Evolutionary conservation across 2,888 invertebrate genomes (phyloP).

Genomic region (Trachelus iudaicus): DNA sequence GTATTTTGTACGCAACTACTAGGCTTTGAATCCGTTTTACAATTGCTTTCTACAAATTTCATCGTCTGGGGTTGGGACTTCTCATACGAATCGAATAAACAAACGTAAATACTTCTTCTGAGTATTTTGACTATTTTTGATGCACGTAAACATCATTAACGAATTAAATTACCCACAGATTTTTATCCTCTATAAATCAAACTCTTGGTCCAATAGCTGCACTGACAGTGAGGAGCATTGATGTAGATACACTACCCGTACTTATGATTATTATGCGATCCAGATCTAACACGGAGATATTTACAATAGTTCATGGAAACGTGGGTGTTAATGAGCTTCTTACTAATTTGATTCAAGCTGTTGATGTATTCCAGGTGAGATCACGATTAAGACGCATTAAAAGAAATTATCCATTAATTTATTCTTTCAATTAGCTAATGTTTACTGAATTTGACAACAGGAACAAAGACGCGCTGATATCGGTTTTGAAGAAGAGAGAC

Average conservation of each 20-base stretch:
- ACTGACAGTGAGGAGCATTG: slow-evolving; percentile 85
- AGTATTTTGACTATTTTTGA: background rate
- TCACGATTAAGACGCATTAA: background rate
- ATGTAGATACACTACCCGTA: slow-evolving; percentile 88
- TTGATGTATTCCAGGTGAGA: slow-evolving; percentile 78
- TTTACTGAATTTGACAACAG: slow-evolving; percentile 37
- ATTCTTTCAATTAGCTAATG: background rate
- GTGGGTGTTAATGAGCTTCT: slow-evolving; percentile 90
- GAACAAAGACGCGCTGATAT: slow-evolving; percentile 78
- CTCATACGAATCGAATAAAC: slow-evolving; percentile 87
- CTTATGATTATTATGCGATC: slow-evolving; percentile 90
- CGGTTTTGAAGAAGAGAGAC: slow-evolving; percentile 90
- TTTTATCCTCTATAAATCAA: slow-evolving; percentile 79
- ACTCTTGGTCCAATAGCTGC: slow-evolving; percentile 86
- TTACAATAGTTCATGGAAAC: slow-evolving; percentile 90
- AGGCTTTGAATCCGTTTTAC: slow-evolving; percentile 90
- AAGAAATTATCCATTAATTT: background rate
- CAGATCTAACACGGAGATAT: slow-evolving; percentile 89
- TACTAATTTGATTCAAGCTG: slow-evolving; percentile 86
- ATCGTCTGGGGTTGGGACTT: slow-evolving; percentile 98
- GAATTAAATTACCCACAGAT: slow-evolving; percentile 66
- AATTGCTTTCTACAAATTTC: slow-evolving; percentile 90
- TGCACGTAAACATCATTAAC: background rate
- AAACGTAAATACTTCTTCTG: slow-evolving; percentile 70
- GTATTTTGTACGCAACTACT: slow-evolving; percentile 96